Base-by-base conservation (phyloP, 2,888 invertebrate species). In the Proisotoma minuta region DNA sequence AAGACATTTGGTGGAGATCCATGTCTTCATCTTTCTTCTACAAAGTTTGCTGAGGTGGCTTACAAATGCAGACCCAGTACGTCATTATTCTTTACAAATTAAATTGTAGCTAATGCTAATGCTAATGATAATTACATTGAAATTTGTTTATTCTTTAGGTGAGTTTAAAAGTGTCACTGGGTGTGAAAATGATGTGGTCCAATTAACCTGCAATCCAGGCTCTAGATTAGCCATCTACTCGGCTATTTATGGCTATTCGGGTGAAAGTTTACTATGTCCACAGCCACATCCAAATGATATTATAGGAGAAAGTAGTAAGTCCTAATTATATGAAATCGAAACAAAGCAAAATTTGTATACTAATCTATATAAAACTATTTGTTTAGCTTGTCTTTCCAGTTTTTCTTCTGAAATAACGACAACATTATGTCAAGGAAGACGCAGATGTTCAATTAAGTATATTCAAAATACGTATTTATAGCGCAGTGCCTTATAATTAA, bases 1-100 rank as follows among this genome's bases (percentile, higher is more conserved):
- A 86, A 87, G 77, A 88, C 89, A 52, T 90, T 92, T 76, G 68
- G 65, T 40, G 86, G 87, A 49, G 95, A 97, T 81, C 94, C 95
- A 0, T 97, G 96, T 77, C 94, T 94, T 15, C 87, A 88, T n/a
- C n/a, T n/a, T n/a, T n/a, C n/a, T 26, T 86, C 89, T 63, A 83
- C 89, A 71, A 93, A 96, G 80, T 95, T 91, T 82, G 89, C 95
- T 73, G 92, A 95, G 81, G 91, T 96, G 71, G 91, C 91, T 75
- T 97, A 93, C 82, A 95, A 95, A 81, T 97, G 97, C 83, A 86
- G 91, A 79, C 97, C 97, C 76, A 91, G 96, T 96, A 82, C 90
- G 89, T 88, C 29, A 48, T 48, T 12, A 22, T 57, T 47, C 39
- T 18, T 40, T n/a, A n/a, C 34, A 34, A 34, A 15, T 34, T 8